Evolutionary conservation across 2,113 vertebrate species (phyloP).

Genomic region (Montifringilla adamsi): DNA sequence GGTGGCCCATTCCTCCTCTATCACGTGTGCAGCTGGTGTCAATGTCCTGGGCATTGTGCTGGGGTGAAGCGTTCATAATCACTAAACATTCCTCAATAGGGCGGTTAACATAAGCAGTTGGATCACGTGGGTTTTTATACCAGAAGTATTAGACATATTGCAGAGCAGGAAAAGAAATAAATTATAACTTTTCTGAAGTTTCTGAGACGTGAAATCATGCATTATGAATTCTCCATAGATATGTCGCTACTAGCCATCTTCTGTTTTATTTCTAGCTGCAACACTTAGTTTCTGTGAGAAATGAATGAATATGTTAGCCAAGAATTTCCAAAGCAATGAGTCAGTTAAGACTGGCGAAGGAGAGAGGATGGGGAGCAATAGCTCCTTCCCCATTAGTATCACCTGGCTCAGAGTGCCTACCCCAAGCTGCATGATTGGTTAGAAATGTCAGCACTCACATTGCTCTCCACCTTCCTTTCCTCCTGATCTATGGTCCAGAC

Average conservation of each 20-base stretch:
- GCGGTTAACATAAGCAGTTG: background rate
- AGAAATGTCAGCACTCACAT: background rate
- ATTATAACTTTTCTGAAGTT: conserved; percentile 42
- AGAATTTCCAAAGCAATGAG: conserved; percentile 50
- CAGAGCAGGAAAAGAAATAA: background rate
- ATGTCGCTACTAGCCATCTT: background rate
- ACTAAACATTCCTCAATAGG: background rate
- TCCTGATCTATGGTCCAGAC: background rate
- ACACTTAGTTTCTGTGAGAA: conserved; percentile 25
- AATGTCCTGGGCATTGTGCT: background rate
- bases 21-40: background rate
- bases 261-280: conserved; percentile 47
- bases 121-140: background rate
- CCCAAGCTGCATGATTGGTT: background rate
- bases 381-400: conserved; percentile 1
- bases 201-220: background rate
- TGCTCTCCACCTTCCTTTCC: background rate
- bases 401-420: background rate
- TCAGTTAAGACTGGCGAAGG: conserved; percentile 2
- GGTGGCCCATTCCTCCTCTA: background rate
- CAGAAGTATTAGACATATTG: background rate
- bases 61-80: background rate
- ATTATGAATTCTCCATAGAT: conserved; percentile 13
- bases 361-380: background rate
- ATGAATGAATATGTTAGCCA: conserved; percentile 33